These are phyloP conservation scores for Bos indicus DNA, from an alignment of 2,113 vertebrate species.

Conservation along the genomic window DNA sequence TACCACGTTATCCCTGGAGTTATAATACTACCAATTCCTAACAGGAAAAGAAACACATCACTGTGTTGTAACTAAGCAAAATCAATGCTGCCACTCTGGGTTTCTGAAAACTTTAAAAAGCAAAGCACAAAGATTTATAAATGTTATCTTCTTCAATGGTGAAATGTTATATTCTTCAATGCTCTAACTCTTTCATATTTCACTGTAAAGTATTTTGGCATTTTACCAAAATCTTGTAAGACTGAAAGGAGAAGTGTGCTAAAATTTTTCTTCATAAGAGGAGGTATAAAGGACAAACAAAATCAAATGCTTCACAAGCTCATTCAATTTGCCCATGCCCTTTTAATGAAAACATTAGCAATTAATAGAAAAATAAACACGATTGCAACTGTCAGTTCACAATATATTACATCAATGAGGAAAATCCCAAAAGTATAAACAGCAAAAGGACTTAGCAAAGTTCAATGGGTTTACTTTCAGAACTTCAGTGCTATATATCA, in stretches of 20 bases:
- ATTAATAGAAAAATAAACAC: slow-evolving; percentile 50
- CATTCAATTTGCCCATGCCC: background rate
- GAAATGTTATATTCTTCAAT: background rate
- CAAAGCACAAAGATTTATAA: background rate
- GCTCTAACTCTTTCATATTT: slow-evolving; percentile 19
- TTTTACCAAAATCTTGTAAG: slow-evolving; percentile 47
- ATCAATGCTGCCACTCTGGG: background rate
- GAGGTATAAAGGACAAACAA: background rate
- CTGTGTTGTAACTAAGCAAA: background rate
- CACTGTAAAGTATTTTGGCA: background rate
- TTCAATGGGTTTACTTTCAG: background rate
- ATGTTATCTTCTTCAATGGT: background rate
- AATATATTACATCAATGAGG: background rate
- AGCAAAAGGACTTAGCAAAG: background rate
- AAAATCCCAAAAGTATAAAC: background rate
- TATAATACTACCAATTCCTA: slow-evolving; percentile 31
- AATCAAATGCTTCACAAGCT: slow-evolving; percentile 42
- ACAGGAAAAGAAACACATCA: slow-evolving; percentile 49
- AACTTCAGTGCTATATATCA: background rate
- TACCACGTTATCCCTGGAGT: slow-evolving; percentile 16
- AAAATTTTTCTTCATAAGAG: background rate
- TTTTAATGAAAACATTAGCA: slow-evolving; percentile 28
- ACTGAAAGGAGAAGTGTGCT: background rate
- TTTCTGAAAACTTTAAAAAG: background rate
- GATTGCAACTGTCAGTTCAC: background rate